These are phyloP conservation scores for Lasioglossum calceatum DNA, from an alignment of 2,888 invertebrate species.

Conservation along the genomic window DNA sequence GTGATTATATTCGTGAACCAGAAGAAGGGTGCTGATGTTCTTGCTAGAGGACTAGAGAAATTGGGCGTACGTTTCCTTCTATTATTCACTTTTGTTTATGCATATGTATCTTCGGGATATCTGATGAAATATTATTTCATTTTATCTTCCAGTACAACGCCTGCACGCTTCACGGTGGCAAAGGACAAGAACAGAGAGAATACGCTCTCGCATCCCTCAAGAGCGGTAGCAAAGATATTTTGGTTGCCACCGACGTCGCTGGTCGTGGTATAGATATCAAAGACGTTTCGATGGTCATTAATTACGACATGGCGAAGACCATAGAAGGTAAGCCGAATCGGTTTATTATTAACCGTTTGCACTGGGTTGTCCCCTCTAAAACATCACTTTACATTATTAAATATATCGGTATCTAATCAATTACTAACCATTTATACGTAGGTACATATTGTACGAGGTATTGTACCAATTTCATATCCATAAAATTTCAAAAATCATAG, in stretches of 20 bases:
- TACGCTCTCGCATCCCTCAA: slow-evolving; percentile 98
- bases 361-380: too few species aligned
- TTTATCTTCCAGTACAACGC: slow-evolving; percentile 91
- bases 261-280: slow-evolving; percentile 99
- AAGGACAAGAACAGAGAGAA: slow-evolving; percentile 99
- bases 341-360: neutral
- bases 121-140: neutral
- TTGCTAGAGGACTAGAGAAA: slow-evolving; percentile 98
- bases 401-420: too few species aligned
- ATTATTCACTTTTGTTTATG: slow-evolving; percentile 1
- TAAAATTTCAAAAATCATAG: too few species aligned
- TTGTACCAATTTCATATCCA: too few species aligned
- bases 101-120: neutral
- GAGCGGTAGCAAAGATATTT: slow-evolving; percentile 97
- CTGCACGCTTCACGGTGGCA: slow-evolving; percentile 99
- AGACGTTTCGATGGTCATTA: slow-evolving; percentile 99
- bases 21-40: slow-evolving; percentile 99
- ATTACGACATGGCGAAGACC: slow-evolving; percentile 99
- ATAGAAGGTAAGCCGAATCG: slow-evolving; percentile 90
- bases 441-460: too few species aligned
- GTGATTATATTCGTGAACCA: slow-evolving; percentile 99
- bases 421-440: too few species aligned
- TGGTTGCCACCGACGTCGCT: slow-evolving; percentile 99
- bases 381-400: too few species aligned
- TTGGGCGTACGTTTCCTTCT: slow-evolving; percentile 88